Evolutionary conservation across 1,140 invertebrate genomes (phyloP).

Genomic region (Euborellia annulipes): DNA sequence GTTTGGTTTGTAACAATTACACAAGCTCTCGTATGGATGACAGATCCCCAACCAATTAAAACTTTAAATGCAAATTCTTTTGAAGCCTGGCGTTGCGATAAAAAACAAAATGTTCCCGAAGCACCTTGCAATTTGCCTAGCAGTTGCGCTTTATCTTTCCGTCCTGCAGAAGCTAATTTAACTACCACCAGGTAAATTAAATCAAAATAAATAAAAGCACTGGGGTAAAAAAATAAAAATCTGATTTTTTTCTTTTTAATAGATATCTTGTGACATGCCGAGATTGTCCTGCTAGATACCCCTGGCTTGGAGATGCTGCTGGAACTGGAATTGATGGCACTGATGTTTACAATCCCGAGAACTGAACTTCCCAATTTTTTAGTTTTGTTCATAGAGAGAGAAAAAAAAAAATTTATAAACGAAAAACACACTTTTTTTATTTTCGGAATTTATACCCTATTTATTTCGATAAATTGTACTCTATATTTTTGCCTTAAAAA

Average conservation of each 20-base stretch:
- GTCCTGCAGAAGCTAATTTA: slow-evolving; percentile 52
- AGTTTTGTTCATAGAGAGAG: too few relatives aligned
- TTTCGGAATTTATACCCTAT: too few relatives aligned
- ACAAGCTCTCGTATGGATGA: slow-evolving; percentile 79
- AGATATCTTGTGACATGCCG: slow-evolving; percentile 77
- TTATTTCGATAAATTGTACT: too few relatives aligned
- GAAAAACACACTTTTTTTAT: too few relatives aligned
- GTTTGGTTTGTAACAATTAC: slow-evolving; percentile 85
- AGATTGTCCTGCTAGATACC: slow-evolving; percentile 73
- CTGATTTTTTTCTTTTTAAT: too few relatives aligned
- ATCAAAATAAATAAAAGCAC: too few relatives aligned
- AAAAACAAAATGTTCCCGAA: slow-evolving; percentile 46
- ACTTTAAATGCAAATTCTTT: slow-evolving; percentile 46
- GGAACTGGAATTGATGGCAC: slow-evolving; percentile 60
- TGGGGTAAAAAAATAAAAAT: too few relatives aligned
- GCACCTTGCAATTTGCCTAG: slow-evolving; percentile 65
- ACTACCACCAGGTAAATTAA: slow-evolving; percentile 44
- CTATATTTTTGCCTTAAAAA: too few relatives aligned
- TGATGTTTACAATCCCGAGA: slow-evolving; percentile 69
- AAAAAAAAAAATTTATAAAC: too few relatives aligned
- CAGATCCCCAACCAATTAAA: slow-evolving; percentile 59
- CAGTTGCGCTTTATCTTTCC: slow-evolving; percentile 70
- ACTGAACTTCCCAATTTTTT: slow-evolving; percentile 14
- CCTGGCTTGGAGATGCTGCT: slow-evolving; percentile 70
- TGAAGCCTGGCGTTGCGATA: slow-evolving; percentile 68